Evolutionary conservation across 2,888 invertebrate species (phyloP), one percentile per base, ranked within the genome.

Genomic region (Volucella zonaria): DNA sequence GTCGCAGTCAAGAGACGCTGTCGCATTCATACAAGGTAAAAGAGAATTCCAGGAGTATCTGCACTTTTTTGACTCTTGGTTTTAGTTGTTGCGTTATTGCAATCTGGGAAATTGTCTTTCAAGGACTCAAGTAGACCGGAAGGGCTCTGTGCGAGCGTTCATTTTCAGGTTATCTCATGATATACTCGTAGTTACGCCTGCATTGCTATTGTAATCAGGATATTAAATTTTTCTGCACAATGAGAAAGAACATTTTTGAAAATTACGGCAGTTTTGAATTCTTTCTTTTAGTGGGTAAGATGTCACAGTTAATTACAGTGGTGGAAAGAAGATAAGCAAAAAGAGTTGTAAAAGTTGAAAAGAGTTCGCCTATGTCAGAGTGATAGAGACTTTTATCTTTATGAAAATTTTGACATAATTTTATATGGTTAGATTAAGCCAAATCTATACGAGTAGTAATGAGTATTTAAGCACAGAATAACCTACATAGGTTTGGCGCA

Each of bases 161-260:
- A 80, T 80, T 81, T 70, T 64, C 81, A 76, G 62, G 15, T 76
- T 76, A 81, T 71, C 52, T 59, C 15, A 4, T 59, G 38, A 76
- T 58, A 64, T 42, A n/a, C 10, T 40, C 58, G n/a, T 31, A 59
- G 49, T 43, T 64, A 38, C 40, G n/a, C 11, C 59, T 23, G 43
- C 64, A 23, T 31, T 12, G 59, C 59, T 73, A 66, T 73, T 73
- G 59, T 66, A 64, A 71, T 77, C 42, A 68, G 54, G 61, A 62
- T 11, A 40, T 47, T 61, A 54, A 67, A 45, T 51, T 40, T 18
- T 12, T 66, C 6, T 11, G 12, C 12, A 58, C 49, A 15, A 38
- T 40, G 12, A 14, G 11, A 12, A 40, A 14, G n/a, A 12, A 68
- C 31, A 31, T 31, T 31, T 31, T 31, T 31, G 31, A 31, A 6